Evolutionary conservation across 2,797 vertebrate genomes (phyloP), one percentile per base, ranked within the genome.

Genomic region (Hoplostethus mediterraneus): DNA sequence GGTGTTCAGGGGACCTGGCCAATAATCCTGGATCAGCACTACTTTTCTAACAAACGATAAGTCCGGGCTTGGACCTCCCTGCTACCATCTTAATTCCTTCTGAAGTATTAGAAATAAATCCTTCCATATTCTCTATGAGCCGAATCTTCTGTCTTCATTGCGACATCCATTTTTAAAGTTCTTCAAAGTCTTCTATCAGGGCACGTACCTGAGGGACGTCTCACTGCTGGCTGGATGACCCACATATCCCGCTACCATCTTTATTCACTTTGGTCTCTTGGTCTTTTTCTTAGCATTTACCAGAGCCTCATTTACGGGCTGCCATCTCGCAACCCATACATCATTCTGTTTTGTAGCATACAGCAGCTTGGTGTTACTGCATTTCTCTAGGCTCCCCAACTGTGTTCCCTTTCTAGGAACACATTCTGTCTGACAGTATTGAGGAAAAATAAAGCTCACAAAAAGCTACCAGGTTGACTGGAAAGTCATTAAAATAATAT

Each of bases 81-180:
- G 72, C 73, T 81, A 83, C 87, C 64, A 73, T 89, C 73, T 75
- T 78, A 83, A 91, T 86, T 88, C 80, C 64, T 40, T 86, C 72
- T 90, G 80, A 90, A 88, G 75, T 70, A 77, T 88, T 81, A 73
- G 49, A 87, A 89, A 89, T 85, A 82, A 75, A 82, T 90, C 83
- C 83, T 56, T 87, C 77, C 71, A 71, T 76, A 87, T 90, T 90
- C 77, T 55, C 72, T 80, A 84, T 86, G 89, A 92, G 73, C 87
- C 87, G 87, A 85, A 83, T 81, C 76, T 86, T 80, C 82, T 73
- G 88, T 77, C 89, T 89, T 90, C 86, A 80, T 88, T 88, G 90
- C 87, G 72, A 92, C 92, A 93, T 91, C 88, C 86, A 89, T 89
- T 90, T 93, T 93, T 92, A 91, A 91, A 93, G 87, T 86, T 83